Evolutionary conservation across 2,113 vertebrate genomes (phyloP).

Genomic region (Ictalurus punctatus): DNA sequence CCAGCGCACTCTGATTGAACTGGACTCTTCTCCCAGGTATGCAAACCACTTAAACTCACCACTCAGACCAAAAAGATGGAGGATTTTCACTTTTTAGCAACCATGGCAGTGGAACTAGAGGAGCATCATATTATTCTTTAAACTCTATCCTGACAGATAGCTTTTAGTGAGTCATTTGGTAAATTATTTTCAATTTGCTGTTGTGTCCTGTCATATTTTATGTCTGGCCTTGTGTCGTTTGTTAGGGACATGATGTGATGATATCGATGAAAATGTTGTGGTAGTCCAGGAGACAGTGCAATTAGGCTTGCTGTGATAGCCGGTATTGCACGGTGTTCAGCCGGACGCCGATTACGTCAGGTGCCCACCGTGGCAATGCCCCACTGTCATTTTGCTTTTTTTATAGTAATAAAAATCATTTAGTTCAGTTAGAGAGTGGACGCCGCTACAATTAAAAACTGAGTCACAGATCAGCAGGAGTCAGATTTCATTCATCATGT

Average conservation of each 20-base stretch:
- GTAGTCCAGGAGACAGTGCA: not conserved
- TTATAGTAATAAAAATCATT: too few relatives aligned
- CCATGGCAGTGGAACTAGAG: not conserved
- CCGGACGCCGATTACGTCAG: too few relatives aligned
- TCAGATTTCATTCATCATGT: too few relatives aligned
- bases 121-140: not conserved
- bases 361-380: too few relatives aligned
- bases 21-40: conserved; percentile 85
- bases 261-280: not conserved
- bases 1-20: conserved; percentile 84
- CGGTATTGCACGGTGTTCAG: too few relatives aligned
- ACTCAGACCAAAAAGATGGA: not conserved
- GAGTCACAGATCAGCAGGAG: too few relatives aligned
- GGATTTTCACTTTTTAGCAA: not conserved
- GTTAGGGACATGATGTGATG: not conserved
- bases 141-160: not conserved
- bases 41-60: too few relatives aligned
- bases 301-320: too few relatives aligned
- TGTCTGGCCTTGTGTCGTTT: not conserved
- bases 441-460: too few relatives aligned
- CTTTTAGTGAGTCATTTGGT: not conserved
- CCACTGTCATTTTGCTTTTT: too few relatives aligned
- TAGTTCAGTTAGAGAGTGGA: too few relatives aligned
- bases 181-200: not conserved
- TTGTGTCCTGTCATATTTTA: not conserved